phyloP scores from a whole-genome alignment of 1,140 invertebrate species.

The Zaprionus capensis region DNA sequence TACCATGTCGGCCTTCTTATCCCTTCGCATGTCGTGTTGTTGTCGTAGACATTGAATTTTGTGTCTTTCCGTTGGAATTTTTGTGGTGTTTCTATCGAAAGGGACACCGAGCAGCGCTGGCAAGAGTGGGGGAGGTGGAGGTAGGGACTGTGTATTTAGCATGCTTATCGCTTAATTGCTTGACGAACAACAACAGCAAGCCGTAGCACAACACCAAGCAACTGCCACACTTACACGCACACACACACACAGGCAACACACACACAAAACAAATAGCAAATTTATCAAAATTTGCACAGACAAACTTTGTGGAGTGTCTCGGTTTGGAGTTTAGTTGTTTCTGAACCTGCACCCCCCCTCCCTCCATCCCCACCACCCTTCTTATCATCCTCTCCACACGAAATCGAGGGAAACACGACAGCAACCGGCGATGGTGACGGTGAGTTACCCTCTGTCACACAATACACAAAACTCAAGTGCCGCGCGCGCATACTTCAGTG shows the following conservation, averaged over 20 bases:
- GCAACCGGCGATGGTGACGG: conserved; percentile 4
- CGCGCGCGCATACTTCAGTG: background rate
- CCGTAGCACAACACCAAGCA: conserved; percentile 21
- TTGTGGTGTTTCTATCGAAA: conserved; percentile 36
- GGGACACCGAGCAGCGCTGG: background rate
- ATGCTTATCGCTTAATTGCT: conserved; percentile 79
- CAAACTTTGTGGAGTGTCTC: conserved; percentile 37
- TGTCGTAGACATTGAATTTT: conserved; percentile 40
- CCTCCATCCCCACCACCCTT: background rate
- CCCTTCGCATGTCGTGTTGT: conserved; percentile 15
- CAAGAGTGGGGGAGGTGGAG: background rate
- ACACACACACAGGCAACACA: background rate
- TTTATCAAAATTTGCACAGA: conserved; percentile 46
- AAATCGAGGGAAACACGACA: conserved; percentile 2
- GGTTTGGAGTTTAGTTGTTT: conserved; percentile 6
- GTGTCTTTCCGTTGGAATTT: conserved; percentile 56
- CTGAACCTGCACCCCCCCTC: background rate
- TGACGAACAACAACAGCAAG: conserved; percentile 46
- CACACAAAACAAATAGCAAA: conserved; percentile 39
- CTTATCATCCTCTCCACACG: background rate
- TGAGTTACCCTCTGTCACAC: conserved; percentile 4
- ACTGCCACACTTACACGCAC: conserved; percentile 11
- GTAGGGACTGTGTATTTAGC: conserved; percentile 58
- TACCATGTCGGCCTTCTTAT: background rate
- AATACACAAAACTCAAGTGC: background rate